These are phyloP conservation scores for Heliocidaris tuberculata DNA, from an alignment of 35 echinoderm and acorn worm genomes.

Conservation along the genomic window DNA sequence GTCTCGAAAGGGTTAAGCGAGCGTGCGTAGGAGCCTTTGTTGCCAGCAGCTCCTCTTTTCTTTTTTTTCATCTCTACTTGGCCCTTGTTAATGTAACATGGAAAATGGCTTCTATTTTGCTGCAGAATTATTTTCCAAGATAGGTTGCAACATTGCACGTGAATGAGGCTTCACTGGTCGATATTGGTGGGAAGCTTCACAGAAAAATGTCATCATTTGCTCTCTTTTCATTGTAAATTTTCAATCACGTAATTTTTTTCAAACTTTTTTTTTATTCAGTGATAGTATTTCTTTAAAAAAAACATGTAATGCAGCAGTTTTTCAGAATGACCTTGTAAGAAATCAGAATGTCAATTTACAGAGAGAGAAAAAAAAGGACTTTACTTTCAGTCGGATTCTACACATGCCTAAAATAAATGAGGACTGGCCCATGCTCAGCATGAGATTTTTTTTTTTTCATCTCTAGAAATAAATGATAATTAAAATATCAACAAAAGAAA, in stretches of 20 bases:
- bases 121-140: too few species aligned
- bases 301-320: background rate
- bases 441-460: background rate
- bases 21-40: too few species aligned
- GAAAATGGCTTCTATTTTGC: too few species aligned
- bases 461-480: background rate
- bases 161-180: background rate
- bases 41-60: too few species aligned
- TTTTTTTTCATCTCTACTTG: too few species aligned
- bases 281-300: background rate
- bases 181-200: background rate
- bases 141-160: too few species aligned
- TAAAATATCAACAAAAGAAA: background rate
- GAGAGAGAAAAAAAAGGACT: background rate
- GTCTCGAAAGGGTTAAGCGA: too few species aligned
- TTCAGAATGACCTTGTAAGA: background rate
- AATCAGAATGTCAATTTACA: background rate
- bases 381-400: background rate
- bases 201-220: background rate
- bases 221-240: background rate
- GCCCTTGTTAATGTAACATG: too few species aligned
- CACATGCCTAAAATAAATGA: background rate
- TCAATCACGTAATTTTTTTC: background rate
- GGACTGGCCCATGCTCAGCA: background rate
- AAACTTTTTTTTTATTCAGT: background rate